These are phyloP conservation scores for Troglohyphantes excavatus DNA, from an alignment of 2,888 invertebrate genomes.

Conservation along the genomic window DNA sequence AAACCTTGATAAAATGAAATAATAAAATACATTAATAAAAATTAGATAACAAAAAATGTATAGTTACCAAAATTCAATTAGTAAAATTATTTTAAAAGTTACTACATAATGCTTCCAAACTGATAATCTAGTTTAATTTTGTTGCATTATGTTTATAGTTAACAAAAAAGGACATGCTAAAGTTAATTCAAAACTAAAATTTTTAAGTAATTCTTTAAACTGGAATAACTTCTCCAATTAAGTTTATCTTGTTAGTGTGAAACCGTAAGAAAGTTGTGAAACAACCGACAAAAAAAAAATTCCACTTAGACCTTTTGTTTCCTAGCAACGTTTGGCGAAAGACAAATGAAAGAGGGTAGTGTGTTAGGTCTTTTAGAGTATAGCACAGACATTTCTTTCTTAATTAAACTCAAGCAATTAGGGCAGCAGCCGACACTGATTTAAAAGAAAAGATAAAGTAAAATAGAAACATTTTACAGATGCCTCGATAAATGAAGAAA, in stretches of 20 bases:
- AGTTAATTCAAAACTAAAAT: too few relatives aligned
- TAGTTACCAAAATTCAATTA: too few relatives aligned
- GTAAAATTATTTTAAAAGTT: too few relatives aligned
- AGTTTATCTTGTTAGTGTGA: not conserved
- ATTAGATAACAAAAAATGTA: too few relatives aligned
- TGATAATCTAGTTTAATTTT: too few relatives aligned
- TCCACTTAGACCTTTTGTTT: conserved; percentile 46
- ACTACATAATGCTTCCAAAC: too few relatives aligned
- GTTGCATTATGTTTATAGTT: too few relatives aligned
- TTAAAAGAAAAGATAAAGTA: conserved; percentile 12
- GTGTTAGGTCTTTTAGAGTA: conserved; percentile 23
- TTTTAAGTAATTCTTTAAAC: too few relatives aligned
- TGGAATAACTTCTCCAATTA: too few relatives aligned
- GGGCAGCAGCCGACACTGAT: conserved; percentile 11
- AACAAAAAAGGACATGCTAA: too few relatives aligned
- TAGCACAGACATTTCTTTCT: conserved; percentile 51
- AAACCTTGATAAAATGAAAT: too few relatives aligned
- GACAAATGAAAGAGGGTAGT: conserved; percentile 27
- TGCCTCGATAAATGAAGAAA: conserved; percentile 40
- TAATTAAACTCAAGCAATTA: conserved; percentile 66
- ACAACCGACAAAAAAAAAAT: conserved; percentile 37
- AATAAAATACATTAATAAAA: too few relatives aligned
- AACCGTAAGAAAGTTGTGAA: not conserved
- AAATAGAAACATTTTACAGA: not conserved
- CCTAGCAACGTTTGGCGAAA: conserved; percentile 35